Evolutionary conservation across 1,140 invertebrate genomes (phyloP).

Genomic region (Probaryconus sp.): DNA sequence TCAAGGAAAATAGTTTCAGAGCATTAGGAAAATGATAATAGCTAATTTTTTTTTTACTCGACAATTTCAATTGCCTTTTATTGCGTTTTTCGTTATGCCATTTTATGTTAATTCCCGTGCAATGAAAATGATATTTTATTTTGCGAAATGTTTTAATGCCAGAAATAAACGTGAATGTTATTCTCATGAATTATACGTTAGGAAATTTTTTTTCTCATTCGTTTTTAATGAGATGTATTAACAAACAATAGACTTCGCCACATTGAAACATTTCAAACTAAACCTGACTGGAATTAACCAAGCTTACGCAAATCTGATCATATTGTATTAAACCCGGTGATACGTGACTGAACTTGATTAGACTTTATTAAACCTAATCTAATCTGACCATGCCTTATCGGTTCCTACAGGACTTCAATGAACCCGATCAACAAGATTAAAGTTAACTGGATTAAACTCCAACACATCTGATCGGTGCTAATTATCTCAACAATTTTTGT

Average conservation of each 20-base stretch:
- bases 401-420: conserved; percentile 20
- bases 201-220: too few relatives aligned
- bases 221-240: conserved; percentile 1
- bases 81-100: background rate
- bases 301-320: conserved; percentile 34
- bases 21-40: too few relatives aligned
- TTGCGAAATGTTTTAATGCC: too few relatives aligned
- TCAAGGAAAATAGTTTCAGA: too few relatives aligned
- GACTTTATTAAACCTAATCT: conserved; percentile 45
- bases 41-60: too few relatives aligned
- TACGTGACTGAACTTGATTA: conserved; percentile 43
- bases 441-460: conserved; percentile 24
- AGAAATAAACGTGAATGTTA: too few relatives aligned
- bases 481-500: conserved; percentile 16
- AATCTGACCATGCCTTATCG: conserved; percentile 37
- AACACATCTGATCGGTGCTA: conserved; percentile 20
- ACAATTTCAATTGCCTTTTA: too few relatives aligned
- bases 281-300: conserved; percentile 29
- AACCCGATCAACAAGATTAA: conserved; percentile 39
- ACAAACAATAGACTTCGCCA: background rate
- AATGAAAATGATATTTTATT: too few relatives aligned
- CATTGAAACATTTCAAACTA: conserved; percentile 12
- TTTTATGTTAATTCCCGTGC: conserved; percentile 35
- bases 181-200: too few relatives aligned
- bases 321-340: conserved; percentile 29